Conservation (phyloP, 30 jellyfish, hydroid and myxozoan species). For the Cassiopea andromeda region DNA sequence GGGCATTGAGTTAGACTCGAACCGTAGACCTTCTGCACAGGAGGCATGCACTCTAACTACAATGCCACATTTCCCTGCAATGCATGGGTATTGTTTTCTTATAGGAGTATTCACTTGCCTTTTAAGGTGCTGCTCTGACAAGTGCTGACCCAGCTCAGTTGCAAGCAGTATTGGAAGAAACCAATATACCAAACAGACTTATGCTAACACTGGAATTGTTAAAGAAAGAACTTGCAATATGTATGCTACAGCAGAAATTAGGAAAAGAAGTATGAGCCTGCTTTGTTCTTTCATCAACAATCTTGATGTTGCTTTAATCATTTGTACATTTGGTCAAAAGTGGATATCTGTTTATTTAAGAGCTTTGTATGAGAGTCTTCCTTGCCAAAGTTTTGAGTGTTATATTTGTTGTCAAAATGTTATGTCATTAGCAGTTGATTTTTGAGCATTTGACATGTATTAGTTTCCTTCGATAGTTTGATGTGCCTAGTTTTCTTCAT, state of each 20-base stretch:
- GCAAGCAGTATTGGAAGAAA: conserved; percentile 88
- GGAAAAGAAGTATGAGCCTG: conserved; percentile 83
- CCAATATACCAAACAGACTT: conserved; percentile 74
- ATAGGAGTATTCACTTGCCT: not conserved
- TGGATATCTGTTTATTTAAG: too few species aligned
- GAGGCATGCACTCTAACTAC: too few species aligned
- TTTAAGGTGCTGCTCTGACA: conserved; percentile 94
- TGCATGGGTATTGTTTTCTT: not conserved
- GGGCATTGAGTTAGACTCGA: too few species aligned
- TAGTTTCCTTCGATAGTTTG: too few species aligned
- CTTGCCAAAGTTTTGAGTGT: too few species aligned
- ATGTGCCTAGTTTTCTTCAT: too few species aligned
- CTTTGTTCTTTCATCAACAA: not conserved
- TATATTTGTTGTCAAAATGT: too few species aligned
- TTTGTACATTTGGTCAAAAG: not conserved
- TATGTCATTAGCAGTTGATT: too few species aligned
- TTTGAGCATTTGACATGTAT: too few species aligned
- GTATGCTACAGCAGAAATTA: conserved; percentile 84
- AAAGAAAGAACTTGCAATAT: conserved; percentile 90
- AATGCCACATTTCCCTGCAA: too few species aligned
- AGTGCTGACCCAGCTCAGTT: conserved; percentile 97
- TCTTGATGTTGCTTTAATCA: not conserved
- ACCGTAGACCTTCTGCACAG: too few species aligned
- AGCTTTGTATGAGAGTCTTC: too few species aligned
- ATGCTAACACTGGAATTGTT: conserved; percentile 84